These are phyloP conservation scores for Cirrhinus mrigala DNA, from an alignment of 2,797 vertebrate genomes.

Conservation along the genomic window DNA sequence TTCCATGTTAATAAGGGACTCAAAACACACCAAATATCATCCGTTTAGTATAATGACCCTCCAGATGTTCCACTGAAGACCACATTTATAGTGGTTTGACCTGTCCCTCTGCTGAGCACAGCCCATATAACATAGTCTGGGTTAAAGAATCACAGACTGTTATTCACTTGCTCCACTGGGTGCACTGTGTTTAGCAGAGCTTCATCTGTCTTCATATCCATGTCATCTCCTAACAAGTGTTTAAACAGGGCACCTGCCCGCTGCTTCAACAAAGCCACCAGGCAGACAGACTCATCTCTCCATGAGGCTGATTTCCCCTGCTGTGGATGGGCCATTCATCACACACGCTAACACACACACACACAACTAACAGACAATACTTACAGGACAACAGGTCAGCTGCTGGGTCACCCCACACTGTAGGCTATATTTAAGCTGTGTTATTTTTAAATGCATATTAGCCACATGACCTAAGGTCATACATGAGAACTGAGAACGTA, in stretches of 20 bases:
- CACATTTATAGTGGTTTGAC: not conserved
- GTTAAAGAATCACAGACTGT: conserved; percentile 2
- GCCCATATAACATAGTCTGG: not conserved
- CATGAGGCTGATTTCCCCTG: conserved; percentile 68
- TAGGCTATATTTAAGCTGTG: not conserved
- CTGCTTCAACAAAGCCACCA: conserved; percentile 53
- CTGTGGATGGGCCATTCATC: conserved; percentile 60
- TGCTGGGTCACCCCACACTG: not conserved
- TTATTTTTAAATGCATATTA: conserved; percentile 14
- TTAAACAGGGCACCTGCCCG: conserved; percentile 73
- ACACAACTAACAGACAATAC: conserved; percentile 11
- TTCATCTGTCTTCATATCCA: conserved; percentile 70
- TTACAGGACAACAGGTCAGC: conserved; percentile 6
- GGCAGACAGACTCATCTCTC: conserved; percentile 55
- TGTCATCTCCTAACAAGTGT: conserved; percentile 71
- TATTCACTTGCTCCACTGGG: conserved; percentile 16
- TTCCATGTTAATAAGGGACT: not conserved
- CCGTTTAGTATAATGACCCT: not conserved
- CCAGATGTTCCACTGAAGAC: not conserved
- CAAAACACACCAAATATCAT: not conserved
- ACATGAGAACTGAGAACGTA: not conserved
- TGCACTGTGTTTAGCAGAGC: conserved; percentile 39
- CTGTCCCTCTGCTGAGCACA: not conserved
- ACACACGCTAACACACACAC: conserved; percentile 37
- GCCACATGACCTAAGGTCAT: not conserved